Evolutionary conservation across 2,797 vertebrate genomes (phyloP), one percentile per base, ranked within the genome.

Genomic region (Trichosurus vulpecula): DNA sequence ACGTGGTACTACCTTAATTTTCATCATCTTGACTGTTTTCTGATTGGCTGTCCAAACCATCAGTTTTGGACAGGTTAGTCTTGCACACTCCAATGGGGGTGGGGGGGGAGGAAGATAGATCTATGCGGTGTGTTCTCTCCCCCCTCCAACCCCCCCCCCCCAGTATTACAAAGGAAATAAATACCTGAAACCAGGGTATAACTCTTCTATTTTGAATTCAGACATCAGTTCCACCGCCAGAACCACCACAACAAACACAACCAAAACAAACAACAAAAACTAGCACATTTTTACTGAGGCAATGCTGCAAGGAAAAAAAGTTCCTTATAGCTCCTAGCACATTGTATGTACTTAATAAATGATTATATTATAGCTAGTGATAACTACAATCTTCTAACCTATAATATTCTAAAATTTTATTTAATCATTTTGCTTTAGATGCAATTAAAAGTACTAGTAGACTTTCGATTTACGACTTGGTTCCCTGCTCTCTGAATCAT

Each of bases 31-130:
- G 5, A 31, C 97, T 95, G 93, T 97, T 96, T 98, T 53, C 94
- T 96, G 97, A 98, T 98, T 98, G 98, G 98, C 81, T 97, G 97
- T 92, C 89, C 13, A 35, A 95, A 93, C 55, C 95, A 92, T 54
- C 89, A 16, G 93, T 97, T 96, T 94, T 66, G 92, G 95, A 93
- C 90, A 91, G 11, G 0, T 93, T 1, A 93, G 54, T 52, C 41
- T 81, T 87, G 66, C 0, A 0, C 90, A 96, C 61, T 95, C 97
- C 54, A 95, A 91, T 96, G 52, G 41, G 22, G n/a, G n/a, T n/a
- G 66, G 2, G 9, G 41, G 22, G 19, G n/a, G 0, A 0, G 47
- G 19, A 52, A 90, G 92, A 90, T 47, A 47, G 57, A 91, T 10
- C 25, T 90, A 5, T 31, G 1, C 81, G 41, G 10, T 81, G 74